Conservation (phyloP, 2,888 invertebrate genomes). For the Drosophila vallismaia region DNA sequence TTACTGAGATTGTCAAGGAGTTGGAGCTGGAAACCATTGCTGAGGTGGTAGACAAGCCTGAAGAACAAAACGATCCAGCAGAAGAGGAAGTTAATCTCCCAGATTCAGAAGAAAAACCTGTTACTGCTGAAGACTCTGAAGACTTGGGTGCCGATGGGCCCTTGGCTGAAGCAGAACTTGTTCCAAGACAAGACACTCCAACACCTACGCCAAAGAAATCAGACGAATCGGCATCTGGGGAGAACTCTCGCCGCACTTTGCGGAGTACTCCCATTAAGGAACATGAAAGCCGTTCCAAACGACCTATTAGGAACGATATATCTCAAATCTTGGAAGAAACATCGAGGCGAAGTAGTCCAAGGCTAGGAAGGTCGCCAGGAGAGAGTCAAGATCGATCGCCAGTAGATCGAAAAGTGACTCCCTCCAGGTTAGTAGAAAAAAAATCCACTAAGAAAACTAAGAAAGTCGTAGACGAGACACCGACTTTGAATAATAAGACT, state of each 20-base stretch:
- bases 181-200: neutral
- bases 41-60: neutral
- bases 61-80: neutral
- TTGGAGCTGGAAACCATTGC: constrained; percentile 28
- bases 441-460: neutral
- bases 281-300: constrained; percentile 30
- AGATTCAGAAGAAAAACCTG: neutral
- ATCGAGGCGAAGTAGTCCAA: constrained; percentile 30
- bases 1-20: constrained; percentile 32
- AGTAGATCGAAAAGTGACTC: neutral
- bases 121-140: neutral
- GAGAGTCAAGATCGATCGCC: constrained; percentile 22
- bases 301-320: constrained; percentile 5
- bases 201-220: constrained; percentile 1
- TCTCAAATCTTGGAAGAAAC: neutral
- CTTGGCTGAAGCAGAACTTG: neutral
- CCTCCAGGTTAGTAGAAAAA: neutral
- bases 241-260: neutral
- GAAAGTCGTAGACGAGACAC: neutral
- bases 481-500: neutral
- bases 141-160: neutral
- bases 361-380: constrained; percentile 10
- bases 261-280: neutral
- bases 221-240: neutral
- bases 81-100: neutral